phyloP scores from a whole-genome alignment of 2,113 vertebrate genomes.

The Brachypteracias leptosomus region DNA sequence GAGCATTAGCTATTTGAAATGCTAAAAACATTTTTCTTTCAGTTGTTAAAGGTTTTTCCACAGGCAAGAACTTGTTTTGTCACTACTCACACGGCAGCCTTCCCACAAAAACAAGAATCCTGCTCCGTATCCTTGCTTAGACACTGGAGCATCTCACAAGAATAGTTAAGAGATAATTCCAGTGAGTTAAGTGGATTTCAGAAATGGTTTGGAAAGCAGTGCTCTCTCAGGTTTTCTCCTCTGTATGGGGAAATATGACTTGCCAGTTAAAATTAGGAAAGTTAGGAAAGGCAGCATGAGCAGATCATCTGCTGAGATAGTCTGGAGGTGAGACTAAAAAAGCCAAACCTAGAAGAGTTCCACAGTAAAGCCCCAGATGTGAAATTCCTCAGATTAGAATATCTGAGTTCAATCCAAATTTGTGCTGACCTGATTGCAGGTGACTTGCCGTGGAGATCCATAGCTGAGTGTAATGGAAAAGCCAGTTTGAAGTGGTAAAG shows the following conservation, averaged over 20 bases:
- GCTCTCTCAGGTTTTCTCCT: background rate
- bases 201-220: background rate
- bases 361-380: background rate
- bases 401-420: background rate
- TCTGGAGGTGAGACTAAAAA: background rate
- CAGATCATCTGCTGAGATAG: background rate
- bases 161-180: background rate
- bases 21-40: conserved; percentile 46
- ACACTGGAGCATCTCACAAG: background rate
- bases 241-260: background rate
- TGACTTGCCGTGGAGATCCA: background rate
- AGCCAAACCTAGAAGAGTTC: background rate
- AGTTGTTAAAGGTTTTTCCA: conserved; percentile 16
- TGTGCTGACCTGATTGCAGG: background rate
- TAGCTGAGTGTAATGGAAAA: background rate
- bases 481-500: background rate
- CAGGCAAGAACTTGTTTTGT: conserved; percentile 47
- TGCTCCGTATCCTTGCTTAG: background rate
- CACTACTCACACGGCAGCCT: background rate
- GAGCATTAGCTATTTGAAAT: conserved; percentile 57
- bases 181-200: background rate
- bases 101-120: background rate
- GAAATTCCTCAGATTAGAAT: background rate
- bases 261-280: conserved; percentile 12
- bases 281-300: background rate